A percentile compares a stretch with the other conserved stretches of the same genome.
Conservation (phyloP, 2,888 invertebrate species). For the Aspidapion aeneum region DNA sequence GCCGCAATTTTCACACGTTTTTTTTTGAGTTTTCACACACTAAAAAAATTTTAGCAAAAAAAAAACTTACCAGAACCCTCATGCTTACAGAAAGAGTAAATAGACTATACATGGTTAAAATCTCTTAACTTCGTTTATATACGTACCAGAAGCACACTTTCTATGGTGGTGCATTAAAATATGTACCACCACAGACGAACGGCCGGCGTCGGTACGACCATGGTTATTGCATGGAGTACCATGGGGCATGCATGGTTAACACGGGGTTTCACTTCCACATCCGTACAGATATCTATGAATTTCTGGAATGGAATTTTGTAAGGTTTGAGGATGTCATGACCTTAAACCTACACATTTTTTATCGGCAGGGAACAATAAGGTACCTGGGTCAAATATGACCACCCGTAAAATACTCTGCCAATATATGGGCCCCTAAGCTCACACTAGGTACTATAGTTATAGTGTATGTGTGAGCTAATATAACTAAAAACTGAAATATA, state of each 20-base stretch:
- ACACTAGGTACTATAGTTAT: too few relatives aligned
- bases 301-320: too few relatives aligned
- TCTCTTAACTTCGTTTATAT: slow-evolving; percentile 42
- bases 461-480: too few relatives aligned
- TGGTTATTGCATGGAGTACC: background rate
- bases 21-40: background rate
- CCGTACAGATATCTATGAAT: slow-evolving; percentile 28
- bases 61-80: slow-evolving; percentile 47
- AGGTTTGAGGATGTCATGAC: too few relatives aligned
- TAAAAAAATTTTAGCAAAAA: background rate
- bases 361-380: too few relatives aligned
- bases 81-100: slow-evolving; percentile 43
- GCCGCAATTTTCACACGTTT: background rate
- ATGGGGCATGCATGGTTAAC: slow-evolving; percentile 6
- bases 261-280: slow-evolving; percentile 47
- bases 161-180: slow-evolving; percentile 34
- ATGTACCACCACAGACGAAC: background rate
- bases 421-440: too few relatives aligned
- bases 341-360: too few relatives aligned
- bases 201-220: too few relatives aligned
- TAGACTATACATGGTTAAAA: slow-evolving; percentile 43
- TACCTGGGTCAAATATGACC: too few relatives aligned
- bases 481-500: too few relatives aligned
- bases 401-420: too few relatives aligned
- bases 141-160: slow-evolving; percentile 42